Conservation (phyloP, 2,888 invertebrate species). For the Diarsia rubi region DNA sequence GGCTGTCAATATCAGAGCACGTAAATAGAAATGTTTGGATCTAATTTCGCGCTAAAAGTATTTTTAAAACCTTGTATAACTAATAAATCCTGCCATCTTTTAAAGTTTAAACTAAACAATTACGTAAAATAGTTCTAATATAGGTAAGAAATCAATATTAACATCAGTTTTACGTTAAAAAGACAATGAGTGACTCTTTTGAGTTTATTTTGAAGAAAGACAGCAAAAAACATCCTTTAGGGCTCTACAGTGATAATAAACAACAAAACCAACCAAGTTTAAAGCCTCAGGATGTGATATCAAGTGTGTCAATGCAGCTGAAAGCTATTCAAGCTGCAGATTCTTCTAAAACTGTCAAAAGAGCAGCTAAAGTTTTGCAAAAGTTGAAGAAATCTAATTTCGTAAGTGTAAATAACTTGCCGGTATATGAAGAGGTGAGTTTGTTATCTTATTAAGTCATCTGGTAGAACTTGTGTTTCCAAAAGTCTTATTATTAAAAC, state of each 20-base stretch:
- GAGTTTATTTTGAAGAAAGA: conserved; percentile 72
- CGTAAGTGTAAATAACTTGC: conserved; percentile 73
- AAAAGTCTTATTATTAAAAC: neutral
- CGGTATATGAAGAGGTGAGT: conserved; percentile 70
- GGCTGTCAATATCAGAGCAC: conserved; percentile 15
- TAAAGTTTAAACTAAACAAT: neutral
- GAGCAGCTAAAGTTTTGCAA: conserved; percentile 43
- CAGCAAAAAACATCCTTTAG: conserved; percentile 52
- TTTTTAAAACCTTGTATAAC: neutral
- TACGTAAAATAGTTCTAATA: neutral
- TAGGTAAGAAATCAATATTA: neutral
- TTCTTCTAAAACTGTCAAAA: conserved; percentile 55
- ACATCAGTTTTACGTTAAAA: neutral
- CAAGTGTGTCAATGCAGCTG: conserved; percentile 78
- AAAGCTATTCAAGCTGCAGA: conserved; percentile 81
- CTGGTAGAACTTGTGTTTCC: neutral
- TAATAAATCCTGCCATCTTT: neutral
- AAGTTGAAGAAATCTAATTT: conserved; percentile 70
- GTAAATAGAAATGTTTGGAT: conserved; percentile 40
- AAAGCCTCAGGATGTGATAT: conserved; percentile 77
- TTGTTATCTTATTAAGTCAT: no score
- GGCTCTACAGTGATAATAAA: conserved; percentile 70
- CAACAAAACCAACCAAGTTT: conserved; percentile 41
- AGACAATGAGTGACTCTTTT: conserved; percentile 56
- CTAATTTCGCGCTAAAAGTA: conserved; percentile 43